Evolutionary conservation across 2,113 vertebrate genomes (phyloP).

Genomic region (Plestiodon gilberti): DNA sequence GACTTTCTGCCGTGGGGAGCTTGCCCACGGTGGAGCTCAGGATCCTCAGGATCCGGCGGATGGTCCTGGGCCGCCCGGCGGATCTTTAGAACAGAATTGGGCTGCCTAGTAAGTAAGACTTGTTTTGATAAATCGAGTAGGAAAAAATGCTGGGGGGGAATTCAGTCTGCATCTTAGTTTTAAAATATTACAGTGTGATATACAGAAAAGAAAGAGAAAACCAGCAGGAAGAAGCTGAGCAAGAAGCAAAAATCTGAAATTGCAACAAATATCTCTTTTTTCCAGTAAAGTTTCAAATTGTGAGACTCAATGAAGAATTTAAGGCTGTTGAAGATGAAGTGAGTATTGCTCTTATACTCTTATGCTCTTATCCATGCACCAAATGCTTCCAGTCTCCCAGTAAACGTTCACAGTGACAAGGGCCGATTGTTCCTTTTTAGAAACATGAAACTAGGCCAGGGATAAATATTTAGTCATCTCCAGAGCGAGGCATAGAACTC

Average conservation of each 20-base stretch:
- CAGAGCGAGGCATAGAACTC: too few relatives aligned
- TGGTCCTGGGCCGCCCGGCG: too few relatives aligned
- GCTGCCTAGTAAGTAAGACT: too few relatives aligned
- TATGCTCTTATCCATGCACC: background rate
- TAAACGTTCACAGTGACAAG: background rate
- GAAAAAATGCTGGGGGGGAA: too few relatives aligned
- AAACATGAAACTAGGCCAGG: background rate
- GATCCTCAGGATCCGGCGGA: too few relatives aligned
- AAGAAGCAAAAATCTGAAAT: background rate
- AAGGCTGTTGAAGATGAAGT: slow-evolving; percentile 50
- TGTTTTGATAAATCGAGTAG: background rate
- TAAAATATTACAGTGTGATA: background rate
- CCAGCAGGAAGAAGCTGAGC: background rate
- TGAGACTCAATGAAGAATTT: slow-evolving; percentile 53
- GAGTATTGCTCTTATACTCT: slow-evolving; percentile 22
- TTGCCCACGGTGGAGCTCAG: too few relatives aligned
- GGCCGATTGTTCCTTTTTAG: background rate
- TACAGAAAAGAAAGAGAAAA: too few relatives aligned
- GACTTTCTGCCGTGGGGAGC: too few relatives aligned
- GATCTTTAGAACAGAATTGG: too few relatives aligned
- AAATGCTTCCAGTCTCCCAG: background rate
- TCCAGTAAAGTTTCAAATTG: slow-evolving; percentile 64
- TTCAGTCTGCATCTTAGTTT: background rate
- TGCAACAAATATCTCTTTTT: background rate
- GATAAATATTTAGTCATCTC: background rate